phyloP scores from a whole-genome alignment of 2,113 vertebrate genomes.

The Oryzias javanicus region DNA sequence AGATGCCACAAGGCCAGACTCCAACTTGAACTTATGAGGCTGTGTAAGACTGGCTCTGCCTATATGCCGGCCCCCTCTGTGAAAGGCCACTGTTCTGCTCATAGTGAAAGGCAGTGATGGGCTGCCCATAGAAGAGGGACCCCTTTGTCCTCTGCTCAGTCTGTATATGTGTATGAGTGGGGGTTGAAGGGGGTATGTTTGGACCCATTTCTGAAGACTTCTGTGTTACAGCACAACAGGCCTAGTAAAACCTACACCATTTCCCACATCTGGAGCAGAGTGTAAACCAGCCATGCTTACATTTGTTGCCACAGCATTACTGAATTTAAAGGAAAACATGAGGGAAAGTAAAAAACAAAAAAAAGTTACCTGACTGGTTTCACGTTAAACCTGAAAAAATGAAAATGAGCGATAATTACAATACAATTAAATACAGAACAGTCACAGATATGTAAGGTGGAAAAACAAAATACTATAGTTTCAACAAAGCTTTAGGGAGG shows the following conservation, averaged over 20 bases:
- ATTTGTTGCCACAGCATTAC: conserved; percentile 11
- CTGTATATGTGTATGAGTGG: conserved; percentile 32
- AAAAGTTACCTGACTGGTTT: conserved; percentile 97
- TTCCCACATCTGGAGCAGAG: conserved; percentile 29
- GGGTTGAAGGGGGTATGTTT: conserved; percentile 39
- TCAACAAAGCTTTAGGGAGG: conserved; percentile 26
- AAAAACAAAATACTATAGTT: conserved; percentile 38
- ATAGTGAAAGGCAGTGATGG: conserved; percentile 73
- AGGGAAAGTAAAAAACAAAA: not conserved
- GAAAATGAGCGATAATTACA: conserved; percentile 48
- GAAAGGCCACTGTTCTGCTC: conserved; percentile 76
- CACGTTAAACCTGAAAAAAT: conserved; percentile 93
- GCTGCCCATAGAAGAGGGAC: conserved; percentile 69
- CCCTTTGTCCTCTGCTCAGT: conserved; percentile 65
- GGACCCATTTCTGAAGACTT: conserved; percentile 61
- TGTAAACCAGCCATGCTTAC: conserved; percentile 1
- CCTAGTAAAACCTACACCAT: conserved; percentile 37
- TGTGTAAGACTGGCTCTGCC: conserved; percentile 64
- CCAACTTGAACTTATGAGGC: conserved; percentile 54
- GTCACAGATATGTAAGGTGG: conserved; percentile 4
- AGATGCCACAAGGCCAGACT: conserved; percentile 58
- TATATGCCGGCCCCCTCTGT: conserved; percentile 64
- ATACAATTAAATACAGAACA: not conserved
- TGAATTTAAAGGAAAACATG: not conserved
- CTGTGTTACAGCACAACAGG: conserved; percentile 52